Conservation (phyloP, 2,113 vertebrate genomes). For the Solea senegalensis region DNA sequence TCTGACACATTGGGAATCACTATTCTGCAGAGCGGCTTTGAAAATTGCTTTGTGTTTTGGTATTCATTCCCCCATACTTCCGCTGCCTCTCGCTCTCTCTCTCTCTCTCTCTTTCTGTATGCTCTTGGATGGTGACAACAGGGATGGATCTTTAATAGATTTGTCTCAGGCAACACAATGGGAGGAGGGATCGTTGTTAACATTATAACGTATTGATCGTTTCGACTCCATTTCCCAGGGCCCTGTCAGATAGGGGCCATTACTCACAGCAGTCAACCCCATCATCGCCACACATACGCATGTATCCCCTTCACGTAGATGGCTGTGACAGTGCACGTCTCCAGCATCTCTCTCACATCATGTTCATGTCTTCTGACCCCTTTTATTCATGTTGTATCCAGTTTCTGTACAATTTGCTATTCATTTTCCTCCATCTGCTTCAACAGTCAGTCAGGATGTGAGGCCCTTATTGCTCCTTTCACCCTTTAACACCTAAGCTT, state of each 20-base stretch:
- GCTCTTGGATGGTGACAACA: slow-evolving; percentile 54
- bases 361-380: slow-evolving; percentile 52
- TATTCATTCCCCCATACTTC: slow-evolving; percentile 22
- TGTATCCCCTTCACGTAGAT: slow-evolving; percentile 20
- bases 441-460: slow-evolving; percentile 12
- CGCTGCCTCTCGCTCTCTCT: slow-evolving; percentile 5
- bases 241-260: slow-evolving; percentile 73
- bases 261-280: slow-evolving; percentile 76
- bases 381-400: slow-evolving; percentile 20
- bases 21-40: slow-evolving; percentile 12
- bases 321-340: slow-evolving; percentile 57
- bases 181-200: slow-evolving; percentile 80
- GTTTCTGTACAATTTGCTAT: slow-evolving; percentile 24
- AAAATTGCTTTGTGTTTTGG: slow-evolving; percentile 53
- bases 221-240: slow-evolving; percentile 74
- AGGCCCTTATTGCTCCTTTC: not conserved
- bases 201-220: slow-evolving; percentile 82
- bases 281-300: slow-evolving; percentile 14
- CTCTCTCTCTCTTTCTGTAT: slow-evolving; percentile 27
- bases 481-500: not conserved
- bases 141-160: slow-evolving; percentile 79
- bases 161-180: slow-evolving; percentile 75
- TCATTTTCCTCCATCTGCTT: slow-evolving; percentile 26
- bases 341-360: slow-evolving; percentile 17
- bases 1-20: slow-evolving; percentile 29